Conservation (phyloP, 2,888 invertebrate species). For the Oegoconia quadripuncta region DNA sequence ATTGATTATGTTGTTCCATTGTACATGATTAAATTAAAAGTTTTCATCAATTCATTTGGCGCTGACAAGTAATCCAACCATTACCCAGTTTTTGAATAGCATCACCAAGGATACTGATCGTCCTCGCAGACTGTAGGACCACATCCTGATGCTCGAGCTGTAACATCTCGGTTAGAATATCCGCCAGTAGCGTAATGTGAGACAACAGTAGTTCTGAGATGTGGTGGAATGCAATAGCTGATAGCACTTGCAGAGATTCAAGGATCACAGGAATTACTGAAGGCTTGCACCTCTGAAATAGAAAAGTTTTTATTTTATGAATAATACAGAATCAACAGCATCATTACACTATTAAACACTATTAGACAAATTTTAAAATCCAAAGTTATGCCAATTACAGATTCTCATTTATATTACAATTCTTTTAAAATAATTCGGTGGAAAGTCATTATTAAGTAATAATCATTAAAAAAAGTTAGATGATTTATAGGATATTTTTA, state of each 20-base stretch:
- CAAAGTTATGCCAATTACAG: not conserved
- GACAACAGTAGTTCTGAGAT: conserved; percentile 75
- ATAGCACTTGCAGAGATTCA: conserved; percentile 87
- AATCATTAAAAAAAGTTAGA: no score
- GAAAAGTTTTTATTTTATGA: not conserved
- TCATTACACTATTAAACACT: no score
- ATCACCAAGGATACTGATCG: conserved; percentile 84
- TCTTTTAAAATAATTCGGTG: no score
- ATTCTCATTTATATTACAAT: no score
- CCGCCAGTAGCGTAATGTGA: conserved; percentile 79
- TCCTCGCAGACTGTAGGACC: conserved; percentile 84
- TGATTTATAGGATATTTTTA: no score
- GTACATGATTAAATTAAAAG: no score
- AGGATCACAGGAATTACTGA: conserved; percentile 84
- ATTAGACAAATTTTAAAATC: no score
- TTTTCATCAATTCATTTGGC: no score
- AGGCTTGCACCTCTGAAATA: conserved; percentile 53
- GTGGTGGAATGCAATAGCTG: conserved; percentile 81
- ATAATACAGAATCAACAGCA: no score
- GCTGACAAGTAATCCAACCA: not conserved
- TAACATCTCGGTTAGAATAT: conserved; percentile 79
- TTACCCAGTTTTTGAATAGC: conserved; percentile 78
- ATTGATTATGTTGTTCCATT: no score
- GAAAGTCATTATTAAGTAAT: no score
- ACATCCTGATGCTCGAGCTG: conserved; percentile 83